phyloP scores from a whole-genome alignment of 2,113 vertebrate species.

The Dasypus novemcinctus region DNA sequence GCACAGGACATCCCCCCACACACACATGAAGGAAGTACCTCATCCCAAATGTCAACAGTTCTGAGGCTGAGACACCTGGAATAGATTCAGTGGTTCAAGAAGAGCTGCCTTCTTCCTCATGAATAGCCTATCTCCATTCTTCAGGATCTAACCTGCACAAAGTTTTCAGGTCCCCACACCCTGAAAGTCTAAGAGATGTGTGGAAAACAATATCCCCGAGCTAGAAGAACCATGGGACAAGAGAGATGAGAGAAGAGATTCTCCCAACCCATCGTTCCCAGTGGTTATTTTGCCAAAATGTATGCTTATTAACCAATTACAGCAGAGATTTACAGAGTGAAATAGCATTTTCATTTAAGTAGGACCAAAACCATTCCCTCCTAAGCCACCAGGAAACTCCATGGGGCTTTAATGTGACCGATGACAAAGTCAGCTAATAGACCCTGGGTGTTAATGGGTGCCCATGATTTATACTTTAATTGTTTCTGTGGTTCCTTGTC shows the following conservation, averaged over 20 bases:
- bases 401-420: constrained; percentile 79
- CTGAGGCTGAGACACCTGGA: background rate
- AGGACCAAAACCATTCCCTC: constrained; percentile 73
- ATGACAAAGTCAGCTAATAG: constrained; percentile 82
- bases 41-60: fast-evolving
- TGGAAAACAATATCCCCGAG: background rate
- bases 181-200: background rate
- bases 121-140: background rate
- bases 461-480: constrained; percentile 84
- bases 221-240: background rate
- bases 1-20: no score
- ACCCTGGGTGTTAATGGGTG: constrained; percentile 81
- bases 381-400: constrained; percentile 76
- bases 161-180: fast-evolving
- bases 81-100: background rate
- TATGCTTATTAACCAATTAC: constrained; percentile 83
- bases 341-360: constrained; percentile 79
- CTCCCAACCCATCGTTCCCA: background rate
- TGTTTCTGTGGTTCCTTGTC: constrained; percentile 78
- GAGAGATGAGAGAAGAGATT: background rate
- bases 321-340: constrained; percentile 79
- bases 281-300: constrained; percentile 66
- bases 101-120: fast-evolving
- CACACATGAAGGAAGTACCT: no score
- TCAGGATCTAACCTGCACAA: background rate